Evolutionary conservation across 2,888 invertebrate genomes (phyloP).

Genomic region (Nephrotoma appendiculata): DNA sequence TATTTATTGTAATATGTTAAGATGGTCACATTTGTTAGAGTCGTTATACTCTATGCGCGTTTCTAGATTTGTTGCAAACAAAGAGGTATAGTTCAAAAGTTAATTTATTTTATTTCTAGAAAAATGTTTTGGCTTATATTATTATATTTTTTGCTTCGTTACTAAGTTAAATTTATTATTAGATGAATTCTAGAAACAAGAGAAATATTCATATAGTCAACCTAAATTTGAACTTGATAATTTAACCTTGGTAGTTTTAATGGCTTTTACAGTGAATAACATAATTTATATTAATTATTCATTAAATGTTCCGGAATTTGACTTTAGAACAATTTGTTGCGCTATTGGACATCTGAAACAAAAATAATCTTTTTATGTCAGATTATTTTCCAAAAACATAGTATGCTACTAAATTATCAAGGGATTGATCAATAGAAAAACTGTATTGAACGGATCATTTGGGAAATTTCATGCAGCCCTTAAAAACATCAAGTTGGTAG

Average conservation of each 20-base stretch:
- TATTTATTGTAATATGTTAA: neutral
- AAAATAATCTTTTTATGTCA: too few relatives aligned
- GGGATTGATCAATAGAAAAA: too few relatives aligned
- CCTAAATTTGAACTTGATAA: neutral
- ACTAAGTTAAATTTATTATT: neutral
- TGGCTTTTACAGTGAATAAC: neutral
- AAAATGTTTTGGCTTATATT: neutral
- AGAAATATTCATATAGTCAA: neutral
- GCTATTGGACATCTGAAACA: too few relatives aligned
- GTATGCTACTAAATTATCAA: too few relatives aligned
- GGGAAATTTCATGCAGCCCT: too few relatives aligned
- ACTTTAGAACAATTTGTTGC: neutral
- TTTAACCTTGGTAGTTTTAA: neutral
- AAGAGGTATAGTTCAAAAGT: neutral
- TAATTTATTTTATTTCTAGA: neutral
- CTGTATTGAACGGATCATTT: too few relatives aligned
- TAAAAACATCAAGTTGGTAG: too few relatives aligned
- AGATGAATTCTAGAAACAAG: neutral
- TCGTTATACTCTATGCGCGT: neutral
- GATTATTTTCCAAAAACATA: too few relatives aligned
- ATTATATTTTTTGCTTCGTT: neutral
- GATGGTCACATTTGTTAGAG: neutral
- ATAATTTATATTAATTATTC: neutral
- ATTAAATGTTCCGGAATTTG: neutral
- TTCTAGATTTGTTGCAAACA: neutral